phyloP scores from a whole-genome alignment of 2,113 vertebrate genomes.

The Cebus imitator region DNA sequence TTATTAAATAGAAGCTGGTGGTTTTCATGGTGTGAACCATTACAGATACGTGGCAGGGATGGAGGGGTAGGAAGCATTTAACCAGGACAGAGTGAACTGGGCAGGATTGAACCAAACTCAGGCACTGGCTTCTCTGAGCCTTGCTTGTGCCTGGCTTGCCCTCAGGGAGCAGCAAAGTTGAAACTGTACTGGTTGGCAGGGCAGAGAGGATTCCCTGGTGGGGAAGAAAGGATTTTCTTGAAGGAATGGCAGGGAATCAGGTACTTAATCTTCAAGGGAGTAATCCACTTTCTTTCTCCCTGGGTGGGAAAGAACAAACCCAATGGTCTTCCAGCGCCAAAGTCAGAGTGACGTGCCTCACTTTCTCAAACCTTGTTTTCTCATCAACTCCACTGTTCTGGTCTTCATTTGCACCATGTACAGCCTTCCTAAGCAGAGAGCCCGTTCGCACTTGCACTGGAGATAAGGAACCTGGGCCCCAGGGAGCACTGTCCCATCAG shows the following conservation, averaged over 20 bases:
- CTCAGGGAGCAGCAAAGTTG: background rate
- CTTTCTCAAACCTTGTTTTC: too few relatives aligned
- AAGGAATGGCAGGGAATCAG: background rate
- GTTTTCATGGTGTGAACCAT: background rate
- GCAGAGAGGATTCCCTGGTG: accelerated
- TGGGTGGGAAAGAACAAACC: background rate
- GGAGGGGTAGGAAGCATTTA: background rate
- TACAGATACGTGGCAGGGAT: background rate
- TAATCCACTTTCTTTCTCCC: background rate
- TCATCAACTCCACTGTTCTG: background rate
- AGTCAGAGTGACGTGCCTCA: background rate
- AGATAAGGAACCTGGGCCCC: background rate
- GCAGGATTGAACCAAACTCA: background rate
- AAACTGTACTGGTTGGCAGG: accelerated
- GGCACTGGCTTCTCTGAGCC: background rate
- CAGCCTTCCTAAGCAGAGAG: background rate
- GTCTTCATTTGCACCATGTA: background rate
- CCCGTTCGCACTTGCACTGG: background rate
- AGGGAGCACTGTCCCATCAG: background rate
- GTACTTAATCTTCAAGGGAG: background rate
- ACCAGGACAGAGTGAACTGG: background rate
- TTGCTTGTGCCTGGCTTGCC: background rate
- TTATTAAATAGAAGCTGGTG: background rate
- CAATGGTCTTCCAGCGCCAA: background rate
- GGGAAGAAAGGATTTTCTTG: too few relatives aligned